Percentiles rank a stretch among this genome's conserved stretches.
These are phyloP conservation scores for Apamea monoglypha DNA, from an alignment of 2,888 invertebrate genomes.

Conservation along the genomic window DNA sequence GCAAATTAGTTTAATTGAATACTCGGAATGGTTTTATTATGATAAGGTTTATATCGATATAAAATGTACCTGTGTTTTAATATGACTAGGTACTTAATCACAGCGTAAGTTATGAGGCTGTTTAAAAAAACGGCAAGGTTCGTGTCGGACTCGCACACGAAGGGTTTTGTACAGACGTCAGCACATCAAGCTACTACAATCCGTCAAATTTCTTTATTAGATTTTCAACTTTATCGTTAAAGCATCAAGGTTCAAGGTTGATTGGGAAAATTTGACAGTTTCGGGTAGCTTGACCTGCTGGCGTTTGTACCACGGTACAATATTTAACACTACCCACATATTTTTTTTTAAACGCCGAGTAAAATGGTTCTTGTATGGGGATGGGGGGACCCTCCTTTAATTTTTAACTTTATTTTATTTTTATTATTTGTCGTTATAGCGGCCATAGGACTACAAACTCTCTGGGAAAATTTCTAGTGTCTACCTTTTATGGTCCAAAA, in stretches of 20 bases:
- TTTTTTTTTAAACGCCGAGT: neutral
- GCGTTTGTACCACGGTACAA: neutral
- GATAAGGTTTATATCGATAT: neutral
- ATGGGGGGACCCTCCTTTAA: neutral
- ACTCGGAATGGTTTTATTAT: neutral
- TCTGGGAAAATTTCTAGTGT: neutral
- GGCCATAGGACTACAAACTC: neutral
- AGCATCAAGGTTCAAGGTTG: too few species aligned
- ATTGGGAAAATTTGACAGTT: too few species aligned
- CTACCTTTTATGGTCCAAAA: neutral
- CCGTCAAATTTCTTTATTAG: too few species aligned
- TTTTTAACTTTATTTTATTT: neutral
- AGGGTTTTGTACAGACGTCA: too few species aligned
- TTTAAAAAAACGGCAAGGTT: neutral
- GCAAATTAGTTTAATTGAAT: neutral
- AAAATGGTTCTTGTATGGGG: neutral
- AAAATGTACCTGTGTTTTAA: neutral
- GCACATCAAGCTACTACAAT: too few species aligned
- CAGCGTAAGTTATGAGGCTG: neutral
- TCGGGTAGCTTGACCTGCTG: too few species aligned
- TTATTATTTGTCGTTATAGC: neutral
- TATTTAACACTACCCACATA: neutral
- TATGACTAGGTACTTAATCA: neutral
- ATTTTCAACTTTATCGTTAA: too few species aligned
- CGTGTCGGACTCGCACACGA: neutral